phyloP scores from a whole-genome alignment of 2,113 vertebrate species.

The Odobenus rosmarus region DNA sequence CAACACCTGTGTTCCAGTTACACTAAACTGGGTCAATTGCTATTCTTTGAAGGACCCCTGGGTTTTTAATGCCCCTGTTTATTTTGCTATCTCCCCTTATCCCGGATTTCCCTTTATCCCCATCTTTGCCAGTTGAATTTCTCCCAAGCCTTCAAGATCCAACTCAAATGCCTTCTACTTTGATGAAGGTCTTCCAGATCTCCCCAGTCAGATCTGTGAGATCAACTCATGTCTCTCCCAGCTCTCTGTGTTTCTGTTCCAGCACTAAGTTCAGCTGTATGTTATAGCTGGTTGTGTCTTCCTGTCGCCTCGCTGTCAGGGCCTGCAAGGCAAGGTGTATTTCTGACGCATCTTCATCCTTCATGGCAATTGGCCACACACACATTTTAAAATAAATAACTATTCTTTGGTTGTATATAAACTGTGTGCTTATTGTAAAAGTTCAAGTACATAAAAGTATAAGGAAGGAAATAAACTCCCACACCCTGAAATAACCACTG shows the following conservation, averaged over 20 bases:
- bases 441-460: not conserved
- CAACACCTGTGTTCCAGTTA: not conserved
- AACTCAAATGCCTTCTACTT: not conserved
- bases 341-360: not conserved
- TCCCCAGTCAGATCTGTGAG: not conserved
- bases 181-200: not conserved
- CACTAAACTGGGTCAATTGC: not conserved
- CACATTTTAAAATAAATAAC: not conserved
- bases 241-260: not conserved
- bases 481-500: not conserved
- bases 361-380: not conserved
- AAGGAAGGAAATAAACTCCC: not conserved
- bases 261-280: not conserved
- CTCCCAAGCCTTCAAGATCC: not conserved
- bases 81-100: not conserved
- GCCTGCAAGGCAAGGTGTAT: not conserved
- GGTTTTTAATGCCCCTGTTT: not conserved
- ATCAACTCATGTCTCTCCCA: not conserved
- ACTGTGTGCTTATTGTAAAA: not conserved
- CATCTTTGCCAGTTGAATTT: slow-evolving; percentile 19
- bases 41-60: not conserved
- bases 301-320: not conserved
- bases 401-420: not conserved
- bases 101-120: not conserved
- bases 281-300: not conserved